Base-by-base conservation (phyloP, 1,140 invertebrate species). In the Drosophila dunni region DNA sequence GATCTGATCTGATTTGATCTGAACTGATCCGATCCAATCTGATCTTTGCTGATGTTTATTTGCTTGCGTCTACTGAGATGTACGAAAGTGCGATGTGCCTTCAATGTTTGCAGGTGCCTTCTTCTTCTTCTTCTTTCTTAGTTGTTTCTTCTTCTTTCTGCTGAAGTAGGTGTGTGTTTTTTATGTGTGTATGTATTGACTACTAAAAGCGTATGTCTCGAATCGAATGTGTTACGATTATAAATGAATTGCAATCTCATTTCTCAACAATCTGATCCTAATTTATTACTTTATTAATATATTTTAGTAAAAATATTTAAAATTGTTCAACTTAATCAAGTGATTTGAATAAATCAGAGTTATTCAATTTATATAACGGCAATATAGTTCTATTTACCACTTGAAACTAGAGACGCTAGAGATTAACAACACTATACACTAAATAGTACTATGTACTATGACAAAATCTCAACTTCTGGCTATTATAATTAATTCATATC, bases 1-100 rank as follows among this genome's bases (percentile, higher is more conserved):
- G 67, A 76, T 82, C 53, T 40, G 13, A 40, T 72, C 73, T 63
- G 60, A 81, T 61, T 51, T 70, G 33, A 48, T 20, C 48, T 66
- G 76, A 54, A 69, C 36, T 29, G 48, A 50, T 48, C 46, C 40
- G 34, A 56, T 79, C 38, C 24, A n/a, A 34, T 36, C 46, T 56
- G 53, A 56, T 56, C 9, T 56, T 20, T n/a, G n/a, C 33, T 56
- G 36, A 17, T 36, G 15, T 36, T 56, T 17, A n/a, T 36, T 56
- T 17, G 17, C 46, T 51, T 33, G 66, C 34, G 57, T 15, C 66
- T 69, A 62, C 66, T 17, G n/a, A 33, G n/a, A 60, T 61, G 64
- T 48, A 45, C 33, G 53, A 36, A 10, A 36, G 38, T 57, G 64
- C 20, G 7, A 17, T 13, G 17, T 51, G 48, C 44, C 13, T 46